Evolutionary conservation across 2,113 vertebrate species (phyloP), one percentile per base, ranked within the genome.

Genomic region (Gallinago undulata): DNA sequence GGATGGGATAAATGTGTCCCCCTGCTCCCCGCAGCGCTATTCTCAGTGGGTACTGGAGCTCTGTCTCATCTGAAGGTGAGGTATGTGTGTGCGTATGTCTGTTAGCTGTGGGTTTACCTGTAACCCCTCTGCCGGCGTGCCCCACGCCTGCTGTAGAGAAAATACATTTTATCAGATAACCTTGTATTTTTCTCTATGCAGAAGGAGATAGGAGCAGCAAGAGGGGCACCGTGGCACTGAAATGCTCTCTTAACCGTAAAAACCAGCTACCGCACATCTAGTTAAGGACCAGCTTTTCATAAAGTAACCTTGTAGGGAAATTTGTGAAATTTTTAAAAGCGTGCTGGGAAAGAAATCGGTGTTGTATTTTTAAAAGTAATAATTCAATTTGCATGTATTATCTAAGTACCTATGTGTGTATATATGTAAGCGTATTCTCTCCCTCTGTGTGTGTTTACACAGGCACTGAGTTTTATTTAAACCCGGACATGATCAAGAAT

Each of bases 131-230:
- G 82, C 16, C 51, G 64, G 53, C 19, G 11, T 24, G 37, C 7
- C 5, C 51, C 22, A 11, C 0, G 2, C 21, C 23, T 43, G 4
- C 59, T 69, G 62, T 73, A 50, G n/a, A 76, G 64, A 79, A 72
- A 39, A 28, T 8, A 14, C 5, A 6, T 43, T 82, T 28, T 48
- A 3, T 28, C 35, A 33, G 28, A 16, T 69, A 56, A 48, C 7
- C 3, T 68, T 1, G 0, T n/a, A 3, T n/a, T 45, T 86, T 83
- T 68, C 57, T 67, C 72, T 76, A n/a, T 0, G 0, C 1, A 2
- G 68, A 70, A 41, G 19, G 30, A 53, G 43, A 21, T 47, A 16
- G 0, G 13, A 89, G 19, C 41, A 72, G 50, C 59, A 48, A 57
- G 70, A 77, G 27, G 76, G 48, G 68, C 1, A 0, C 48, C 84